Percentiles rank a stretch among this genome's conserved stretches.
Conservation (phyloP, 2,113 vertebrate genomes). For the Forbesichthys papilliferus region DNA sequence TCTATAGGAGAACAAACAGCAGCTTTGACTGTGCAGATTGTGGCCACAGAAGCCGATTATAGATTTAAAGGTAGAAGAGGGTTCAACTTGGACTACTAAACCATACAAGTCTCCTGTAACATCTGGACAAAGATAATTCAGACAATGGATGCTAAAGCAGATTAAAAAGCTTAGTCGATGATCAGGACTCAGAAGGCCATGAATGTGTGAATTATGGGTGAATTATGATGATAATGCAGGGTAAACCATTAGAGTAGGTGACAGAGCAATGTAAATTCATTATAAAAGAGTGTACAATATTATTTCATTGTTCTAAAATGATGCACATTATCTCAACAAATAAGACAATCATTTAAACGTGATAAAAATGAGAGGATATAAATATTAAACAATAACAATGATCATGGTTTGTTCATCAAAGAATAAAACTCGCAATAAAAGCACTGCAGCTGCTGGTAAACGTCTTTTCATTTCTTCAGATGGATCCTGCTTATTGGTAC, state of each 20-base stretch:
- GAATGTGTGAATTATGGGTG: slow-evolving; percentile 13
- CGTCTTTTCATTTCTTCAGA: not conserved
- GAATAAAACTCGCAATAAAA: not conserved
- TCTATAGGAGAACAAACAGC: not conserved
- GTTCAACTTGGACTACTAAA: not conserved
- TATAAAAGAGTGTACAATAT: not conserved
- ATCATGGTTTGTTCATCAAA: not conserved
- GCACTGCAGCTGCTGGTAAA: not conserved
- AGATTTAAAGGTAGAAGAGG: not conserved
- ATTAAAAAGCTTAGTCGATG: slow-evolving; percentile 49
- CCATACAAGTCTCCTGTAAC: slow-evolving; percentile 26
- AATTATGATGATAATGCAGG: slow-evolving; percentile 38
- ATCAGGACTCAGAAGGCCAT: slow-evolving; percentile 29
- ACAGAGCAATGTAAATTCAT: not conserved
- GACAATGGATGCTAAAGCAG: slow-evolving; percentile 48
- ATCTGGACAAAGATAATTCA: slow-evolving; percentile 46
- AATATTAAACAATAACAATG: not conserved
- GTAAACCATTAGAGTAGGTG: not conserved
- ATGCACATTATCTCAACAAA: not conserved
- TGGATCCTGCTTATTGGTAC: not conserved
- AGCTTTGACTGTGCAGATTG: not conserved
- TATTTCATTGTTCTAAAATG: not conserved
- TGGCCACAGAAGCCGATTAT: not conserved
- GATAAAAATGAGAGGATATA: not conserved
- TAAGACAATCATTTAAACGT: not conserved